phyloP scores from a whole-genome alignment of 1,140 invertebrate species.

The Monomorium pharaonis region DNA sequence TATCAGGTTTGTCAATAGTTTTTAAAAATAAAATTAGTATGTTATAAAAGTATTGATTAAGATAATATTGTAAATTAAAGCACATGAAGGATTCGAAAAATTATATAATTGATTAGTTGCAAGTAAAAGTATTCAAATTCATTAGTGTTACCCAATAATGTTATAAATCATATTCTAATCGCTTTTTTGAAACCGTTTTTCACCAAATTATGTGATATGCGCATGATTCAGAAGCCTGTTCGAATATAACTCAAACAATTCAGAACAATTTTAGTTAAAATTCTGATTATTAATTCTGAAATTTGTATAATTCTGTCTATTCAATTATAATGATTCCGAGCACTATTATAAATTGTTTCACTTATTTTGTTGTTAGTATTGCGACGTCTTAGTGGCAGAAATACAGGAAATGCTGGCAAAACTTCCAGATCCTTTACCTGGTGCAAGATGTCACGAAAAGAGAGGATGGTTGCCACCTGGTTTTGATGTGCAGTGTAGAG shows the following conservation, averaged over 20 bases:
- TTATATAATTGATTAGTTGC: background rate
- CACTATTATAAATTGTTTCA: conserved; percentile 5
- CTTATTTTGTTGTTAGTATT: conserved; percentile 87
- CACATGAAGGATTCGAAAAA: background rate
- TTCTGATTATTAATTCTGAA: background rate
- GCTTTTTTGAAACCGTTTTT: too few relatives aligned
- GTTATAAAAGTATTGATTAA: background rate
- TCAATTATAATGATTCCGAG: background rate
- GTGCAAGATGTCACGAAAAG: conserved; percentile 89
- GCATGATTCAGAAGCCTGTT: background rate
- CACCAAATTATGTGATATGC: too few relatives aligned
- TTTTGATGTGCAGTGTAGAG: conserved; percentile 88
- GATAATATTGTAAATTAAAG: background rate
- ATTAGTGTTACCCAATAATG: too few relatives aligned
- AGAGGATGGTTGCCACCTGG: conserved; percentile 91
- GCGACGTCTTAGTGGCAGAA: conserved; percentile 93
- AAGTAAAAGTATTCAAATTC: background rate
- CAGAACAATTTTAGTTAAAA: background rate
- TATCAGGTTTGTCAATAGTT: conserved; percentile 88
- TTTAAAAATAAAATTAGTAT: background rate
- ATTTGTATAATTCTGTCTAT: background rate
- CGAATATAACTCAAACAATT: background rate
- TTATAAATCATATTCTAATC: too few relatives aligned
- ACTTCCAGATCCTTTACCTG: conserved; percentile 88
- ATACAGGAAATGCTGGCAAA: conserved; percentile 92